Conservation (phyloP, 2,888 invertebrate species). For the Pycnomerus fuliginosus region DNA sequence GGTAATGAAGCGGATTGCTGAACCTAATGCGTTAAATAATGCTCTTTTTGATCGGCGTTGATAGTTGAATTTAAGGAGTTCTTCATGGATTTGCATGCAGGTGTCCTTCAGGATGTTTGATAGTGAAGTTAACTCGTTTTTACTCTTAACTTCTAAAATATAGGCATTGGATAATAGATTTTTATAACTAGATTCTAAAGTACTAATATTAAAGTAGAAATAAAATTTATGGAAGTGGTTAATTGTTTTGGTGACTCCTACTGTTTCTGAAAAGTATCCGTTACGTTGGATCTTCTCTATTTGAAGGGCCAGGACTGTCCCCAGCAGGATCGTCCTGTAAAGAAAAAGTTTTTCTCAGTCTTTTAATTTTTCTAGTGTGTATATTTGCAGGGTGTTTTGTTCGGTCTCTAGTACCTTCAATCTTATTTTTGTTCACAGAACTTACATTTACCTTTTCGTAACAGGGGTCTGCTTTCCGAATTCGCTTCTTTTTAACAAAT, state of each 20-base stretch:
- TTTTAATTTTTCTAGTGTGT: constrained; percentile 22
- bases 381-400: constrained; percentile 13
- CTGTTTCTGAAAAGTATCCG: constrained; percentile 24
- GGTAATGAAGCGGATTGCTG: neutral
- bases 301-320: constrained; percentile 24
- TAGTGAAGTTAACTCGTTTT: too few species aligned
- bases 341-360: constrained; percentile 23
- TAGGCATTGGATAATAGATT: constrained; percentile 18
- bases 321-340: constrained; percentile 23
- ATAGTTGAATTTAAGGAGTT: too few species aligned
- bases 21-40: neutral
- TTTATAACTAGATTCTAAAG: constrained; percentile 22
- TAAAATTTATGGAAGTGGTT: constrained; percentile 30
- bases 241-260: constrained; percentile 21
- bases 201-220: constrained; percentile 29
- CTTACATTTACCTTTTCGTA: constrained; percentile 24
- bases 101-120: too few species aligned
- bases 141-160: constrained; percentile 16
- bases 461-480: constrained; percentile 18
- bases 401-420: constrained; percentile 19
- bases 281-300: constrained; percentile 19
- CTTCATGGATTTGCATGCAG: too few species aligned
- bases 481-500: constrained; percentile 19
- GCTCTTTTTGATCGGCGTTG: neutral
- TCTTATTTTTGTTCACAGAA: constrained; percentile 20